Evolutionary conservation across 2,113 vertebrate genomes (phyloP), one percentile per base, ranked within the genome.

Genomic region (Aptenodytes forsteri): DNA sequence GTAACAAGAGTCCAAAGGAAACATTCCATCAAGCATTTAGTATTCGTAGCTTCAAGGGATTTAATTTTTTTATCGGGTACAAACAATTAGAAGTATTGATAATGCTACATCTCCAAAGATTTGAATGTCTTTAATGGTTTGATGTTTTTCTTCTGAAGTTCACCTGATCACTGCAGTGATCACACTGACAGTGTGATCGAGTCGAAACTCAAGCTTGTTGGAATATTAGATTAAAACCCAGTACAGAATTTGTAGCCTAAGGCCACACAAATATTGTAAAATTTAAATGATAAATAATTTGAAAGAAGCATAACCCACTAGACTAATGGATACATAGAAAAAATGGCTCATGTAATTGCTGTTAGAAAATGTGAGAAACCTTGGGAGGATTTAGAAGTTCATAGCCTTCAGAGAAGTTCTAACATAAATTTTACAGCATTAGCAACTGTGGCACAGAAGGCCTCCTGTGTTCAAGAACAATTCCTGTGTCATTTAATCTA

Each of bases 321-420:
- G 61, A 67, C 75, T 93, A 93, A 62, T 95, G 76, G 89, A 66
- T 85, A 47, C 61, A 62, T 21, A 62, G 44, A 15, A 87, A 73
- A 97, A 93, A 67, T 4, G 13, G 12, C 54, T 94, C 42, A 64
- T 89, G 96, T 96, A 93, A 83, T 90, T 96, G 71, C 87, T 72
- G 30, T 89, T 97, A 77, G 64, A 93, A 84, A 94, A 87, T 66
- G 81, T 75, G 61, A 91, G 58, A 62, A 85, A 66, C 54, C 87
- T 73, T 72, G 27, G 7, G 36, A 59, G 15, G 38, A 5, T 23
- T 80, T 72, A 77, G 65, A 91, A 49, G 50, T 88, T 93, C 61
- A 79, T 29, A 77, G 72, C 56, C 67, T 83, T 91, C 71, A 83
- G 76, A 91, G 59, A 80, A 83, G 26, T 50, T 95, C 40, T 61